Conservation (phyloP, 2,888 invertebrate species). For the Cotesia congregata region DNA sequence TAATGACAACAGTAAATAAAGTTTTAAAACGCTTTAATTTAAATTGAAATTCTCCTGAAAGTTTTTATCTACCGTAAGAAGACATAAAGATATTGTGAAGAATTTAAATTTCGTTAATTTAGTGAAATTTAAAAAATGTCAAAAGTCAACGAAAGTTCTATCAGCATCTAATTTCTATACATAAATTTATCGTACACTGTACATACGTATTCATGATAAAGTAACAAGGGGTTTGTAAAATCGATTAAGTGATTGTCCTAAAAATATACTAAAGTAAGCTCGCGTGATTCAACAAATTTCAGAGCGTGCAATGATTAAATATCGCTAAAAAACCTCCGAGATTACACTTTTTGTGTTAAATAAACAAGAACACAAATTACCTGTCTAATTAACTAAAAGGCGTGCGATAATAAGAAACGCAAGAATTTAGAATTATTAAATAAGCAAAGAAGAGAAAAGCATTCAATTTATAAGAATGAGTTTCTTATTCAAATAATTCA, state of each 20-base stretch:
- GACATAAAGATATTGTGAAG: background rate
- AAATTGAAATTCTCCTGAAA: background rate
- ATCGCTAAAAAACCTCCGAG: background rate
- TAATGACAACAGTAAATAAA: background rate
- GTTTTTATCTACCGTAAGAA: background rate
- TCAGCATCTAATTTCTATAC: too few relatives aligned
- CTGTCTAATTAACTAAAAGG: background rate
- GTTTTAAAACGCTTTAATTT: background rate
- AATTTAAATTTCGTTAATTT: background rate
- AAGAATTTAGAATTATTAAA: background rate
- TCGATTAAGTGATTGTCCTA: conserved; percentile 9
- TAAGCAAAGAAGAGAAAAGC: too few relatives aligned
- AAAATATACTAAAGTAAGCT: background rate
- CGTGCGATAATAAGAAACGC: background rate
- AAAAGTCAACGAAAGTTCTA: background rate
- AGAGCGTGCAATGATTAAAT: background rate
- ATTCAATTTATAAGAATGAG: too few relatives aligned
- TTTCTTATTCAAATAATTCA: too few relatives aligned
- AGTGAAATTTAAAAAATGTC: background rate
- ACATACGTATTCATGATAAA: too few relatives aligned
- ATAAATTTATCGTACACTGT: too few relatives aligned
- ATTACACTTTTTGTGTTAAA: background rate
- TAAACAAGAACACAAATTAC: background rate
- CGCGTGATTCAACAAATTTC: conserved; percentile 9
- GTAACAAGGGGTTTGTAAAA: conserved; percentile 8